Base-by-base conservation (phyloP, 2,113 vertebrate genomes). In the Neogobius melanostomus region DNA sequence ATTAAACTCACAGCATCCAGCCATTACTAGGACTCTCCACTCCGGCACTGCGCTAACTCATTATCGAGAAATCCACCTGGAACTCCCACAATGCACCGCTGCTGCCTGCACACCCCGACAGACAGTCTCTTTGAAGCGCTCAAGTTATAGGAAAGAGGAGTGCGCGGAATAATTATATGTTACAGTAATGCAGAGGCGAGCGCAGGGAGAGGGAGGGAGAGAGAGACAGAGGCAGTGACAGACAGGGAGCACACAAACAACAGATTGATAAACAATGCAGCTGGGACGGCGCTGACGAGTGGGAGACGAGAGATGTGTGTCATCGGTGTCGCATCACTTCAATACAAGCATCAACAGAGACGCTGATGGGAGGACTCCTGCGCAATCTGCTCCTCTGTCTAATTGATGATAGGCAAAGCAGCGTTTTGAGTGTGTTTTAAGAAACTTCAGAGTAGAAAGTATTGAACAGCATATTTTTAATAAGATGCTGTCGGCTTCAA, bases 31-130 rank as follows among this genome's bases (percentile, higher is more conserved):
- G 88, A 89, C 87, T 89, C 90, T 89, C 85, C 75, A 87, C 84
- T 91, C 81, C 76, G 82, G 83, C 73, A 79, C 85, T 52, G 83
- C 65, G 70, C 84, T 80, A 86, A 91, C 89, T 92, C 92, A 92
- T 92, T 93, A 93, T 92, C 91, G 66, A 88, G 85, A 89, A 92
- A 91, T 92, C 91, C 91, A 92, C 92, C 91, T 93, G 92, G 90
- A 91, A 92, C 87, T 89, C 86, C 91, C 90, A 92, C 90, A 91
- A 92, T 92, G 86, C 90, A 80, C 77, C 81, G 82, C 89, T 91
- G 17, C 53, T 56, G 53, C 53, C 53, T 56, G 88, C 87, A 90
- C 90, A 91, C 89, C 90, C 85, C 86, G 80, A 88, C 86, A 83
- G 87, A 88, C 86, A 83, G 87, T 84, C 88, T 88, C 89, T 90